These are phyloP conservation scores for Sprattus sprattus DNA, from an alignment of 2,113 vertebrate genomes.

Conservation along the genomic window DNA sequence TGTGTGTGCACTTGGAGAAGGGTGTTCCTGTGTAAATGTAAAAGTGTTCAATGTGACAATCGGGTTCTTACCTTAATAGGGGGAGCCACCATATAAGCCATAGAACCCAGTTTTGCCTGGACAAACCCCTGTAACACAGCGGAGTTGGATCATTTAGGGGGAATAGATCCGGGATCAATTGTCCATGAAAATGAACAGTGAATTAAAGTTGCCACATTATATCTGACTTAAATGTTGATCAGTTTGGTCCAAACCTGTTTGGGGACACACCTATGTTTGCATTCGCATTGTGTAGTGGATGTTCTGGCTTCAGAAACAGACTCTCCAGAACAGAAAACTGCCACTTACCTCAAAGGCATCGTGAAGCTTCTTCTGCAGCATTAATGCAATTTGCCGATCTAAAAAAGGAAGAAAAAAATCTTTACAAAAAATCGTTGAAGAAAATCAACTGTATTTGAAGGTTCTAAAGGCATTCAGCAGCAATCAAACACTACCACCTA, in stretches of 20 bases:
- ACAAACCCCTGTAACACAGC: conserved; percentile 62
- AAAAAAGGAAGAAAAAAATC: conserved; percentile 23
- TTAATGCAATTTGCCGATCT: conserved; percentile 74
- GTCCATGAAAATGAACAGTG: background rate
- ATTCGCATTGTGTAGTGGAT: background rate
- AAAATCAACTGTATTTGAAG: background rate
- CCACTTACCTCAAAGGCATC: conserved; percentile 71
- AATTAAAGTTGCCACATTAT: background rate
- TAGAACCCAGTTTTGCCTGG: conserved; percentile 59
- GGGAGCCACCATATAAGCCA: conserved; percentile 62
- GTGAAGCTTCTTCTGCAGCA: conserved; percentile 73
- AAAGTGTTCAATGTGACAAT: background rate
- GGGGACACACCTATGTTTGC: background rate
- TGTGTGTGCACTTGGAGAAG: background rate
- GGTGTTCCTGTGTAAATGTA: background rate
- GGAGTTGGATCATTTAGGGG: background rate
- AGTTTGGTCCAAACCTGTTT: background rate
- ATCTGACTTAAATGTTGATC: background rate
- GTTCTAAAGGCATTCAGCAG: background rate
- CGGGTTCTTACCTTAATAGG: conserved; percentile 69
- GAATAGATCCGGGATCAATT: background rate
- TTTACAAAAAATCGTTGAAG: background rate
- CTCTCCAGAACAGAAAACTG: background rate
- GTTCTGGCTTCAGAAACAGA: background rate
- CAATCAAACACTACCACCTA: background rate